phyloP scores from a whole-genome alignment of 2,797 vertebrate species.

The Sylvia borin region DNA sequence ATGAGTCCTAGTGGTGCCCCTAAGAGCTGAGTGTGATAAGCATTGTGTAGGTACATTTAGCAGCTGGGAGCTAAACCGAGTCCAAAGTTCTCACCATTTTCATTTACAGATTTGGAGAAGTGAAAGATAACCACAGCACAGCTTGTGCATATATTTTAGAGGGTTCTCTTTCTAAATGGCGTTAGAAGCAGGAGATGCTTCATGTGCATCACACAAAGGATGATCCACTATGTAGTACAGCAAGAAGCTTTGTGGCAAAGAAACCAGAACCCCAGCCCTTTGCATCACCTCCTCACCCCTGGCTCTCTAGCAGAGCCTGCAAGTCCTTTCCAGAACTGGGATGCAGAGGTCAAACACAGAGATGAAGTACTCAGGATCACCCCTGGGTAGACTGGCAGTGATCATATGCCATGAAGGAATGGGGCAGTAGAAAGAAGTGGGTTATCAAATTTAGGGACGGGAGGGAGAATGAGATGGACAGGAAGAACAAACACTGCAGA shows the following conservation, averaged over 20 bases:
- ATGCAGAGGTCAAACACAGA: background rate
- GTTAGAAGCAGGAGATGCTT: background rate
- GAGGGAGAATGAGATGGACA: background rate
- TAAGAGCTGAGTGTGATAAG: background rate
- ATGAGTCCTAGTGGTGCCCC: background rate
- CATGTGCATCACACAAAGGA: background rate
- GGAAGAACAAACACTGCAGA: background rate
- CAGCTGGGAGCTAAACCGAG: background rate
- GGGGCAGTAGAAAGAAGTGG: background rate
- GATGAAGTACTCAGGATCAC: background rate
- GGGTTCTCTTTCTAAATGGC: background rate
- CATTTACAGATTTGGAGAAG: background rate
- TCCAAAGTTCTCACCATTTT: background rate
- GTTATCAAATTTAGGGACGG: background rate
- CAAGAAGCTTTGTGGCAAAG: background rate
- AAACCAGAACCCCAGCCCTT: background rate
- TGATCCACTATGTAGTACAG: background rate
- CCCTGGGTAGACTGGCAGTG: background rate
- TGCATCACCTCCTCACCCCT: background rate
- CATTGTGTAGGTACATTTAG: background rate
- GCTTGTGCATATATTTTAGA: background rate
- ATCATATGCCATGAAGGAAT: background rate
- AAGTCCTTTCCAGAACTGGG: background rate
- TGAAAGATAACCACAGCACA: background rate
- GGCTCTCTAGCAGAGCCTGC: background rate